Evolutionary conservation across 2,797 vertebrate species (phyloP), one percentile per base, ranked within the genome.

Genomic region (Lindbergichthys nudifrons): DNA sequence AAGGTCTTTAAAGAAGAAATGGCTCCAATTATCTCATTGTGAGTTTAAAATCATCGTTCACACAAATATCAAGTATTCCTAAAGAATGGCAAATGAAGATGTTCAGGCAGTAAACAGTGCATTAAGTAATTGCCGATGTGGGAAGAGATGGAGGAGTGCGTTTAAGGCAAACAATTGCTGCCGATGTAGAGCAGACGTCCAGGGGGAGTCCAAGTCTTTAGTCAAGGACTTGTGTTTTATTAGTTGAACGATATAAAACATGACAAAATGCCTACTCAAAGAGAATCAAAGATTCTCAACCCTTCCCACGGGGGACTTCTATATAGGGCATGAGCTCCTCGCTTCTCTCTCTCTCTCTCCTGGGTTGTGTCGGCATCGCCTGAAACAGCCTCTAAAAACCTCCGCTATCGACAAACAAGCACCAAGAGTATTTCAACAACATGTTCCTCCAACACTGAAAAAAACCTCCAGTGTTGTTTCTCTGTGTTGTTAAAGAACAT

Each of bases 201-300:
- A 78, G 75, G 72, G 93, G 92, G 93, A 94, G 83, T 57, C 75
- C 45, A 16, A 91, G 91, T 92, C 92, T 93, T 93, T 92, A 93
- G 92, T 91, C 87, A 83, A 90, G 81, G 87, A 91, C 92, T 92
- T 89, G 84, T 87, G 89, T 94, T 92, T 94, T 94, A 93, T 93
- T 93, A 92, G 91, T 88, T 91, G 91, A 93, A 94, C 65, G 88
- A 93, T 94, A 94, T 94, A 93, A 95, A 95, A 94, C 92, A 95
- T 93, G 92, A 94, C 92, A 94, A 94, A 95, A 94, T 86, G 93
- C 86, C 91, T 82, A 90, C 90, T 94, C 90, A 83, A 85, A 95
- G 89, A 94, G 78, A 90, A 93, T 92, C 92, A 92, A 89, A 92
- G 86, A 94, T 87, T 90, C 88, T 83, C 83, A 87, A 78, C 82